Base-by-base conservation (phyloP, 2,113 vertebrate species). In the Galbula dea region DNA sequence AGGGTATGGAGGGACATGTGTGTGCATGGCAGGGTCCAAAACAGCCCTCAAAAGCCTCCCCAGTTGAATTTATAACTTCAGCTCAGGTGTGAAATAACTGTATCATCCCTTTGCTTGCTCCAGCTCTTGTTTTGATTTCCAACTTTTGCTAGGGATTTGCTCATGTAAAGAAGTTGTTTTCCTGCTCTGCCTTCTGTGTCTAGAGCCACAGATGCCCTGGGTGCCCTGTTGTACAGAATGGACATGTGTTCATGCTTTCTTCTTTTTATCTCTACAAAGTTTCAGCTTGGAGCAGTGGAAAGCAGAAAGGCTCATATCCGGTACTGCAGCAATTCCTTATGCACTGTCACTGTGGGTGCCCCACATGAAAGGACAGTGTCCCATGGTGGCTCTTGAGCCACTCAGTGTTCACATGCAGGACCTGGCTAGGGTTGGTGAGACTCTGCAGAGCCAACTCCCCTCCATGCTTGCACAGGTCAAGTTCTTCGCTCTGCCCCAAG, bases 391-490 rank as follows among this genome's bases (percentile, higher is more conserved):
- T 59, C 36, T 66, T 67, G 59, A 77, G 72, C 32, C 19, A 15
- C 62, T 48, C 5, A 2, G 26, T 52, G 45, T 69, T 75, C 52
- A 36, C 9, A 29, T 36, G 26, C n/a, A 32, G 34, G 26, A 63
- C 37, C 7, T 41, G 45, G 9, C n/a, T 39, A n/a, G 27, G 36
- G 4, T 21, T 1, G 1, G 13, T 1, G 3, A 23, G 51, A 26
- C 49, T 52, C 63, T 76, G 57, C 51, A 75, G 61, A 62, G 49
- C 43, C 41, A 68, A 20, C 10, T 74, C 24, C 17, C 12, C 32
- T 46, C 24, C 23, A 24, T 32, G 14, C n/a, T 58, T 39, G n/a
- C 15, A 9, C 52, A 65, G 18, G 30, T 76, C 51, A 36, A 13
- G 13, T 19, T 59, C 30, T 29, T 45, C 8, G 23, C 32, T 63